phyloP scores from a whole-genome alignment of 1,140 invertebrate species.

The Drosophila mauritiana region DNA sequence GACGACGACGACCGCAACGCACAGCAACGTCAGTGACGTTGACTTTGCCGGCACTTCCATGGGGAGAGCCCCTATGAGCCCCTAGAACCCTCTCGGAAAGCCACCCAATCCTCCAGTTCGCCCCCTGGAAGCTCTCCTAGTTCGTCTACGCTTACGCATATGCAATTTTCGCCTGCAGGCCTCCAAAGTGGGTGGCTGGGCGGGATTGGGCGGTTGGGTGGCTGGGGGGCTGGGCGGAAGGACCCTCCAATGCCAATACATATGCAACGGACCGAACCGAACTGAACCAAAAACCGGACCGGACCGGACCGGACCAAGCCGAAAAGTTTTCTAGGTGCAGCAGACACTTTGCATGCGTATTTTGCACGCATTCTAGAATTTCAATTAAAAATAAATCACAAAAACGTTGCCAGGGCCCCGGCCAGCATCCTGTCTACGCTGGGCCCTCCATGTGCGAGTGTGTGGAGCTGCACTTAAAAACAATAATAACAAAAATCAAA shows the following conservation, averaged over 20 bases:
- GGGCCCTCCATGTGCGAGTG: background rate
- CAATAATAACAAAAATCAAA: background rate
- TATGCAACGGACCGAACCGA: conserved; percentile 38
- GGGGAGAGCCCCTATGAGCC: conserved; percentile 9
- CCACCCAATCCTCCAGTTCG: background rate
- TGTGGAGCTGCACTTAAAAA: conserved; percentile 7
- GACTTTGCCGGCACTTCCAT: conserved; percentile 64
- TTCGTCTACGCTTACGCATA: conserved; percentile 61
- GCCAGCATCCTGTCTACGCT: conserved; percentile 28
- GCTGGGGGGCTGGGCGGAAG: background rate
- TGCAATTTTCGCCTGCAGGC: conserved; percentile 79
- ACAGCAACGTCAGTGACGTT: conserved; percentile 55
- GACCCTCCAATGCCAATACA: conserved; percentile 41
- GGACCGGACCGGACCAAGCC: conserved; percentile 1
- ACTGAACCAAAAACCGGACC: conserved; percentile 20
- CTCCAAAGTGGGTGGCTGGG: conserved; percentile 33
- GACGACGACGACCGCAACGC: conserved; percentile 55
- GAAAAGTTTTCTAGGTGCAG: conserved; percentile 75
- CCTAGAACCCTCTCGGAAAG: conserved; percentile 12
- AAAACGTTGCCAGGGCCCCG: conserved; percentile 67
- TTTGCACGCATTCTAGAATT: conserved; percentile 85
- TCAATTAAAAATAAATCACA: conserved; percentile 85
- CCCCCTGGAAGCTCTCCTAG: conserved; percentile 26
- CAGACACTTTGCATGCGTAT: conserved; percentile 84
- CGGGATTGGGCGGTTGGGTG: background rate